Base-by-base conservation (phyloP, 2,797 vertebrate species). In the Aldrovandia affinis region DNA sequence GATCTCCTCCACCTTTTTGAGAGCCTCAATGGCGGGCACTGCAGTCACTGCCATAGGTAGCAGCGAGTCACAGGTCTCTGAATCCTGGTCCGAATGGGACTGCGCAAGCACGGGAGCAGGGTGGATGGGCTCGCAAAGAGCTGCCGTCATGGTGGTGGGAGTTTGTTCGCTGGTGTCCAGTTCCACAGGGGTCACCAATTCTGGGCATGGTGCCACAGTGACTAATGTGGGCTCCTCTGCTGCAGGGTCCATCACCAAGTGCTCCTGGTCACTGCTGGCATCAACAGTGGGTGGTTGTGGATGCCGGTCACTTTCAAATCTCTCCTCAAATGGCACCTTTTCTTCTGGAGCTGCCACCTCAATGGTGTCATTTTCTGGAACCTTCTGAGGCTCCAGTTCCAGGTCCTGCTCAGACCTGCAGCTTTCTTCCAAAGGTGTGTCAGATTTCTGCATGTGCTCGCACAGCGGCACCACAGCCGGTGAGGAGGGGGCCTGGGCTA, bases 1-100 rank as follows among this genome's bases (percentile, higher is more conserved):
- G 86, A 99, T 96, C 93, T 99, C 98, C 87, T 99, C 98, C 70
- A 97, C 94, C 89, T 97, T 97, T 88, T 98, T 99, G 20, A 96
- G 95, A 85, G 93, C 86, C 87, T 98, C 98, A 0, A 91, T 80
- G 61, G 88, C 78, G 50, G 90, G 39, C n/a, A 92, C 87, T 59
- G 90, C 86, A 78, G 94, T 92, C 1, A 91, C 90, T 0, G 95
- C 90, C 88, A 97, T 98, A 52, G 95, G 92, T 0, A 94, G 92
- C 0, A 92, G 89, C 1, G 94, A 93, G 75, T 99, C 98, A 94
- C 83, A 0, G 89, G 65, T 30, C 86, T 98, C 97, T 55, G 92
- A 85, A 0, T 89, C 83, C 70, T 95, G 96, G 57, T 93, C 81
- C 0, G 93, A 80, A 28, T 86, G 91, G 61, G 91, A 89, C 20